These are phyloP conservation scores for Hydrotaea cyrtoneurina DNA, from an alignment of 2,888 invertebrate genomes.

Conservation along the genomic window DNA sequence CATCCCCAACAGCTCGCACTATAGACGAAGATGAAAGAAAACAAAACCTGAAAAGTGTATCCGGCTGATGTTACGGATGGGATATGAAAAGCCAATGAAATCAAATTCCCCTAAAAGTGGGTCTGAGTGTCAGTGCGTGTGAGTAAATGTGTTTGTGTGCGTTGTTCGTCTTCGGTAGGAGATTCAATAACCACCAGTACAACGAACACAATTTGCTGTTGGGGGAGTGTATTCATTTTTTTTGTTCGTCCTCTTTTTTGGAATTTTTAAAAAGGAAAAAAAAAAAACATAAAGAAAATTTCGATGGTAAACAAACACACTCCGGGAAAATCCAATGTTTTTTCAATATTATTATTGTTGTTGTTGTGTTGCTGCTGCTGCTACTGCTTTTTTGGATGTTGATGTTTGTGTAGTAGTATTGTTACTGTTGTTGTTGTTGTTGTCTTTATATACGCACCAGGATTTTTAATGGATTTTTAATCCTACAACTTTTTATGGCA, in stretches of 20 bases:
- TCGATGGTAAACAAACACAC: conserved; percentile 31
- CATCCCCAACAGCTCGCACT: neutral
- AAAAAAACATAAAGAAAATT: conserved; percentile 31
- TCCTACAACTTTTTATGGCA: conserved; percentile 56
- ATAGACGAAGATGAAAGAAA: neutral
- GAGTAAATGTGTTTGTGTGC: neutral
- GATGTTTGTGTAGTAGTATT: conserved; percentile 24
- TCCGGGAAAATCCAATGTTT: conserved; percentile 38
- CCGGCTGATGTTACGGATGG: conserved; percentile 11
- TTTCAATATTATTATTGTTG: conserved; percentile 11
- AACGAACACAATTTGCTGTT: conserved; percentile 31
- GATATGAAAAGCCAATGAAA: conserved; percentile 38
- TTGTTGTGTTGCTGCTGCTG: neutral
- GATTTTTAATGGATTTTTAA: conserved; percentile 64
- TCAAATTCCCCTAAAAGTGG: conserved; percentile 4
- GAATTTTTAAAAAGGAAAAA: conserved; percentile 1
- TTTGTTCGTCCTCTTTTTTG: conserved; percentile 13
- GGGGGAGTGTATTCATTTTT: conserved; percentile 24
- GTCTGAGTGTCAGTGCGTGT: neutral
- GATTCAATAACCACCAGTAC: conserved; percentile 1
- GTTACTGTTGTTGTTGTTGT: conserved; percentile 30
- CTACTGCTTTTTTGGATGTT: conserved; percentile 6
- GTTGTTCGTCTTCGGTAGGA: neutral
- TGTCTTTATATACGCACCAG: conserved; percentile 46
- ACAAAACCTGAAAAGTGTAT: neutral